Percentiles rank a stretch among this genome's conserved stretches.
Evolutionary conservation across 2,113 vertebrate genomes (phyloP).

Genomic region (Megaceryle maxima): DNA sequence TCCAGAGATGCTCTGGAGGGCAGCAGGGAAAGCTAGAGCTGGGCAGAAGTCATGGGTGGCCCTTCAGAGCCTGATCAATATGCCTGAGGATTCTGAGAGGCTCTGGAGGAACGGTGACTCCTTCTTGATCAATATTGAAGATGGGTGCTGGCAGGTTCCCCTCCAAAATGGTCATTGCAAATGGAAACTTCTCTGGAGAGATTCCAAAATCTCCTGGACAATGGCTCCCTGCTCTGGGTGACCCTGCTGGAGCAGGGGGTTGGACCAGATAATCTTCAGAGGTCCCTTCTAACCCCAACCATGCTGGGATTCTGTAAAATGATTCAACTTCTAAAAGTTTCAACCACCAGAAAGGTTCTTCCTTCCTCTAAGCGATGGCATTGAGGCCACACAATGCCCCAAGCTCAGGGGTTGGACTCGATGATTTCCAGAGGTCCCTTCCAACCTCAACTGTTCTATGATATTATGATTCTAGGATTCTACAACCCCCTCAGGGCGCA

Average conservation of each 20-base stretch:
- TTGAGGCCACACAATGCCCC: fast-evolving
- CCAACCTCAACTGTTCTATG: too few relatives aligned
- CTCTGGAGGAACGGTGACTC: neutral
- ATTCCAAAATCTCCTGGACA: too few relatives aligned
- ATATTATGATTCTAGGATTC: too few relatives aligned
- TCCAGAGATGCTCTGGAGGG: neutral
- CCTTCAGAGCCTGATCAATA: neutral
- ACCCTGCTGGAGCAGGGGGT: too few relatives aligned
- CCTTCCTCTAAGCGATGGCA: neutral
- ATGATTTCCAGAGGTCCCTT: too few relatives aligned
- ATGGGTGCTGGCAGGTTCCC: neutral
- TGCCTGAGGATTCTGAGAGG: neutral
- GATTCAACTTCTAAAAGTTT: neutral
- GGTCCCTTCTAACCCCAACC: too few relatives aligned
- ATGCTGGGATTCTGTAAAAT: too few relatives aligned
- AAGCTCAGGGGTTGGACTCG: neutral
- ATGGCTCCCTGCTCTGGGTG: too few relatives aligned
- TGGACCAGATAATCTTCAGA: too few relatives aligned
- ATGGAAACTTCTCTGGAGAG: neutral
- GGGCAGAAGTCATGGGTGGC: neutral
- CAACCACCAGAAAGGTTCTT: neutral
- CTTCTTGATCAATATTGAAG: fast-evolving
- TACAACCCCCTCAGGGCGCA: fast-evolving
- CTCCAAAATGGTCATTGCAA: neutral
- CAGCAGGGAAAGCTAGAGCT: neutral